phyloP scores from a whole-genome alignment of 1,140 invertebrate genomes.

The Periplaneta americana region DNA sequence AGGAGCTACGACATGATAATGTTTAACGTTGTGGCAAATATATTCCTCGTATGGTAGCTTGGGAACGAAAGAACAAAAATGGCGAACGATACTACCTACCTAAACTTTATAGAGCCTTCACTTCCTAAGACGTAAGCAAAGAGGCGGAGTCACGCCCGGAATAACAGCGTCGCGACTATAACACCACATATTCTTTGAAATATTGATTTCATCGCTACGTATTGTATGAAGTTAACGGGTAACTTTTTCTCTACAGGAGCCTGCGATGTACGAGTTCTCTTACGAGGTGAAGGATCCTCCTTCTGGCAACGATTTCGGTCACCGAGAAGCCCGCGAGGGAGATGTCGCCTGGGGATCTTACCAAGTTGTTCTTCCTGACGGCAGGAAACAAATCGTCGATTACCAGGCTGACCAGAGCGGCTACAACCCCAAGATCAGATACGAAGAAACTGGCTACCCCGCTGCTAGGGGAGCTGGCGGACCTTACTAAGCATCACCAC shows the following conservation, averaged over 20 bases:
- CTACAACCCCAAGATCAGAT: slow-evolving; percentile 59
- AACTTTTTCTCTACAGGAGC: slow-evolving; percentile 39
- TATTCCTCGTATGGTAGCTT: too few relatives aligned
- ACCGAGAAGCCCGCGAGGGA: slow-evolving; percentile 55
- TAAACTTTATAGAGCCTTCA: too few relatives aligned
- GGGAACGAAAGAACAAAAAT: too few relatives aligned
- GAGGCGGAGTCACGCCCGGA: too few relatives aligned
- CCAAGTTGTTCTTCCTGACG: slow-evolving; percentile 58
- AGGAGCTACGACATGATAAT: too few relatives aligned
- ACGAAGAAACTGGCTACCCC: slow-evolving; percentile 39
- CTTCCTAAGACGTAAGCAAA: too few relatives aligned
- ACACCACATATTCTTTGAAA: too few relatives aligned
- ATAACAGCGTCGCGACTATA: too few relatives aligned
- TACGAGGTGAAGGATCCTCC: slow-evolving; percentile 55
- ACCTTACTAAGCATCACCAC: neutral
- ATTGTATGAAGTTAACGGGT: neutral
- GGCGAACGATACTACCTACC: too few relatives aligned
- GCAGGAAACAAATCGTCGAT: slow-evolving; percentile 56
- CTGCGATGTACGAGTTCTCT: slow-evolving; percentile 59
- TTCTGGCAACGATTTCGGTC: slow-evolving; percentile 53
- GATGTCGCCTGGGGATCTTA: slow-evolving; percentile 54
- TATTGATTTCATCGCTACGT: too few relatives aligned
- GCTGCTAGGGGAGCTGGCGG: neutral
- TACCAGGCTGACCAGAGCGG: slow-evolving; percentile 56
- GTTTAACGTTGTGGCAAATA: too few relatives aligned